Evolutionary conservation across 1,140 invertebrate species (phyloP).

Genomic region (Eumaeus atala): DNA sequence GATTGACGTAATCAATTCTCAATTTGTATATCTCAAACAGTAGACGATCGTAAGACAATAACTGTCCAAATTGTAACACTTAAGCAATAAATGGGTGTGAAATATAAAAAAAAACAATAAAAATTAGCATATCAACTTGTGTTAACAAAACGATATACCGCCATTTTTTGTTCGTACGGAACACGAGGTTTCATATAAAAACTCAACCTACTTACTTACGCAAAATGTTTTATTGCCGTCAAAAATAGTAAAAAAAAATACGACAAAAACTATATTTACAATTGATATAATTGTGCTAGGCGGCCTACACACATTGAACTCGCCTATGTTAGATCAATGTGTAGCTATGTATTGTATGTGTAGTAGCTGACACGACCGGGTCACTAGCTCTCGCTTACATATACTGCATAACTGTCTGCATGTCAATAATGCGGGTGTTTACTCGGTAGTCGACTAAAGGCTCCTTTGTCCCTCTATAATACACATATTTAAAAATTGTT

Average conservation of each 20-base stretch:
- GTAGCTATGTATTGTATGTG: no score
- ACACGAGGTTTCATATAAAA: not conserved
- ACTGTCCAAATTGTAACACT: not conserved
- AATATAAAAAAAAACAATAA: conserved; percentile 2
- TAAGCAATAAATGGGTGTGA: not conserved
- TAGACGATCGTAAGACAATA: not conserved
- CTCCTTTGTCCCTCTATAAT: no score
- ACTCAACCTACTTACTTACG: conserved; percentile 2
- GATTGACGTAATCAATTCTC: not conserved
- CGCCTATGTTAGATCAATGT: not conserved
- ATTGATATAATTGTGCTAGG: not conserved
- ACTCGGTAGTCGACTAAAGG: no score
- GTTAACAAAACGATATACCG: not conserved
- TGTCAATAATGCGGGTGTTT: no score
- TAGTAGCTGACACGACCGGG: no score
- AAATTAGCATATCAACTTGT: not conserved
- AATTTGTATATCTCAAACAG: not conserved
- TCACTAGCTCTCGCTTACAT: no score
- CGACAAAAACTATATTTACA: not conserved
- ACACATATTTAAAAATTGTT: no score
- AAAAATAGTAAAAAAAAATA: not conserved
- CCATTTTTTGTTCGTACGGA: not conserved
- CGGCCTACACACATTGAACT: not conserved
- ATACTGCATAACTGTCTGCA: no score
- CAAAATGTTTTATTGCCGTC: not conserved